phyloP scores from a whole-genome alignment of 2,113 vertebrate species.

The Dicentrarchus labrax region DNA sequence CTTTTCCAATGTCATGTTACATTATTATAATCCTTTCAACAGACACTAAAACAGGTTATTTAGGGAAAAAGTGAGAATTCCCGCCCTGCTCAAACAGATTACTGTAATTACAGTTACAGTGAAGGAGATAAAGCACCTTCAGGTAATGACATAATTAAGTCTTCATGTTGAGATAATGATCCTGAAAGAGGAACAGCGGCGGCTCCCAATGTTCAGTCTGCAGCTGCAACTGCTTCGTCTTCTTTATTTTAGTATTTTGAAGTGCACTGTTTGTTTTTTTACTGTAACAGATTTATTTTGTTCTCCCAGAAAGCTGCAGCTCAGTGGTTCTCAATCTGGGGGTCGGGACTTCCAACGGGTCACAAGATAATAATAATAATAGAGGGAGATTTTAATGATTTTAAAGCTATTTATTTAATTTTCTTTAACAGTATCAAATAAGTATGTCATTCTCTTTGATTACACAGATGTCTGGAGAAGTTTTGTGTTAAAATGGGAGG shows the following conservation, averaged over 20 bases:
- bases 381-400: too few relatives aligned
- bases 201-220: background rate
- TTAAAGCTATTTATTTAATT: too few relatives aligned
- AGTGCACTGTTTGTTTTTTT: background rate
- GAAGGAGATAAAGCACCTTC: conserved; percentile 6
- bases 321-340: background rate
- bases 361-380: background rate
- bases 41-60: background rate
- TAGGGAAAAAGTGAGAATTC: background rate
- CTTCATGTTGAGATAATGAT: conserved; percentile 35
- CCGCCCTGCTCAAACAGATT: background rate
- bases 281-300: background rate
- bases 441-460: too few relatives aligned
- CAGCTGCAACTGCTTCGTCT: background rate
- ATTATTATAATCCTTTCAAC: background rate
- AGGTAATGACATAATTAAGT: conserved; percentile 38
- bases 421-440: too few relatives aligned
- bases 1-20: background rate
- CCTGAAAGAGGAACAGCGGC: background rate
- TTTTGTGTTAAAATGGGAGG: background rate
- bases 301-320: background rate
- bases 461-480: background rate
- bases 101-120: conserved; percentile 25
- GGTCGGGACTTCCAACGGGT: background rate
- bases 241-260: background rate